Evolutionary conservation across 1,140 invertebrate species (phyloP).

Genomic region (Drosophila kikkawai): DNA sequence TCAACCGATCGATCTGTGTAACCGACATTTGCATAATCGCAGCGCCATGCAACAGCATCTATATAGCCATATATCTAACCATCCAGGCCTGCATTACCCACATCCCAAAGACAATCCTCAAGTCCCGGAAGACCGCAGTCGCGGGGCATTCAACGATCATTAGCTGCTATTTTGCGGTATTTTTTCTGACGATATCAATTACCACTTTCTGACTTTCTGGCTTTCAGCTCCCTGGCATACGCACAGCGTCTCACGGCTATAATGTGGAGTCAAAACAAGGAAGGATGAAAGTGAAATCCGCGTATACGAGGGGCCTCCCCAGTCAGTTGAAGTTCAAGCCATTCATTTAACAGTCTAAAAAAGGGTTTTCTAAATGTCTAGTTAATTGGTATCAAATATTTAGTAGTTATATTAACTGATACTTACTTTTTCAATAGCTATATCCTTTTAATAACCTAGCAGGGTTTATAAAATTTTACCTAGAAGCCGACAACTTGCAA

Average conservation of each 20-base stretch:
- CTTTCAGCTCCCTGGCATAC: slow-evolving; percentile 31
- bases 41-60: slow-evolving; percentile 23
- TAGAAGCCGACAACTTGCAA: too few relatives aligned
- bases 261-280: slow-evolving; percentile 40
- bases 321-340: background rate
- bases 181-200: slow-evolving; percentile 49
- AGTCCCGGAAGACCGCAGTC: slow-evolving; percentile 66
- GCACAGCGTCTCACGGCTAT: slow-evolving; percentile 64
- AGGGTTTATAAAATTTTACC: too few relatives aligned
- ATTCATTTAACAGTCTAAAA: background rate
- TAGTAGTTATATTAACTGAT: too few relatives aligned
- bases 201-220: slow-evolving; percentile 39
- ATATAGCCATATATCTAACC: slow-evolving; percentile 4
- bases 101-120: slow-evolving; percentile 4
- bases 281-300: slow-evolving; percentile 37
- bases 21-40: slow-evolving; percentile 57
- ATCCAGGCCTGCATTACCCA: slow-evolving; percentile 4
- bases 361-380: too few relatives aligned
- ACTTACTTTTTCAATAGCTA: too few relatives aligned
- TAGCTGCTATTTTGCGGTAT: slow-evolving; percentile 34
- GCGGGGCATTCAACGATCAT: slow-evolving; percentile 30
- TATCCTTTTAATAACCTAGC: too few relatives aligned
- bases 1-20: slow-evolving; percentile 53
- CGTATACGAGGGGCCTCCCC: too few relatives aligned
- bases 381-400: background rate